Evolutionary conservation across 1,140 invertebrate genomes (phyloP).

Genomic region (Yoshiicerus persimilis): DNA sequence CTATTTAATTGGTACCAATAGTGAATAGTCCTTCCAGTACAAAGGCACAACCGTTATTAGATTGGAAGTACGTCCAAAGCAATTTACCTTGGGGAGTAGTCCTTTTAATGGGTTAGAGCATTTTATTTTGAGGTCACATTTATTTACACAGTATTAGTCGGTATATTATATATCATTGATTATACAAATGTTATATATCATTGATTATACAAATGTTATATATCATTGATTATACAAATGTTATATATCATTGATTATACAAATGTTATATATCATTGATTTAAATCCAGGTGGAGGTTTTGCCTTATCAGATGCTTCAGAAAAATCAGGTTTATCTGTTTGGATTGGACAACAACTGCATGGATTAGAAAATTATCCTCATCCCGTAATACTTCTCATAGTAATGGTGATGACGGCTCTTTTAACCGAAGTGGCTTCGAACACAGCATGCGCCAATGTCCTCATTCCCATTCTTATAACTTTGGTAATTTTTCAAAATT

Average conservation of each 20-base stretch:
- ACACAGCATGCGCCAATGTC: constrained; percentile 77
- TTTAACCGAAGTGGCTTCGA: constrained; percentile 80
- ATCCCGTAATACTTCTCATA: constrained; percentile 53
- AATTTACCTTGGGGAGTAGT: constrained; percentile 72
- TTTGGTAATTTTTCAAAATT: constrained; percentile 59
- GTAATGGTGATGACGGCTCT: constrained; percentile 58
- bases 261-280: background rate
- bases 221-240: background rate
- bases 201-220: background rate
- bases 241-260: background rate
- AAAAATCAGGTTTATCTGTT: constrained; percentile 71
- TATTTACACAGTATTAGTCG: background rate
- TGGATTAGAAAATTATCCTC: constrained; percentile 52
- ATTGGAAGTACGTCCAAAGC: constrained; percentile 75
- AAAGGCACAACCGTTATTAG: constrained; percentile 61
- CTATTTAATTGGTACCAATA: background rate
- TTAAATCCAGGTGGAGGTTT: constrained; percentile 71
- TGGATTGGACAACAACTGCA: constrained; percentile 66
- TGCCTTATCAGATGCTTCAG: constrained; percentile 79
- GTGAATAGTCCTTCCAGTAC: background rate
- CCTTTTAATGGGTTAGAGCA: constrained; percentile 37
- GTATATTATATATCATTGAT: background rate
- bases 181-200: background rate
- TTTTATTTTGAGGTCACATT: background rate
- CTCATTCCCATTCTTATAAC: constrained; percentile 76